Evolutionary conservation across 2,888 invertebrate genomes (phyloP), one percentile per base, ranked within the genome.

Genomic region (Sycophila texana): DNA sequence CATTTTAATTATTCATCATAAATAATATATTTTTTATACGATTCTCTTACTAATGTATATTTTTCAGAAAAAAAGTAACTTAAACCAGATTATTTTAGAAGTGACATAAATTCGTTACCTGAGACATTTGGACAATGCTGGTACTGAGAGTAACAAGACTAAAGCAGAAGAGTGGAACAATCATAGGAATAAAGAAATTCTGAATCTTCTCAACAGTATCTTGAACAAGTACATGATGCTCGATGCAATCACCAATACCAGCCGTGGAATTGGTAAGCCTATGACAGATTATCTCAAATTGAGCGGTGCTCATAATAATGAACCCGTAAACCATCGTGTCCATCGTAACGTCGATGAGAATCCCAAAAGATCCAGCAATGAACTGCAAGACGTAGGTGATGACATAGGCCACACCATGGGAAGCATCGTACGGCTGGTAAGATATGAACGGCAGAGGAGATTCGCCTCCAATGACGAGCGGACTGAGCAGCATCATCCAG

Each of bases 291-390:
- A 80, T 22, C 2, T 80, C 63, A 30, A 73, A 77, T 22, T 80
- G 80, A 4, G 63, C 73, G n/a, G 61, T 68, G 13, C 73, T 22
- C n/a, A 77, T 13, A n/a, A 77, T 70, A 0, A 80, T 47, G 55
- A 80, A 76, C 22, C 76, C 80, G 16, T 55, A 80, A 5, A 67
- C 66, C 53, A 77, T 58, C 12, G 68, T 53, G 39, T 77, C 80
- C 47, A 77, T 16, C 26, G 73, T 14, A 0, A 77, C 73, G 55
- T 76, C 66, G 1, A 80, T 20, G 2, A 68, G 7, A n/a, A 77
- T 14, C 10, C 73, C 73, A 16, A 49, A 73, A 18, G 65, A 47
- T 18, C n/a, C 30, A 18, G 76, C n/a, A 1, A 77, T 20, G 20
- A 77, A 14, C 58, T 80, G 63, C 2, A 77, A 10, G 0, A 47